Conservation (phyloP, 2,797 vertebrate species). For the Phylloscopus collybita region DNA sequence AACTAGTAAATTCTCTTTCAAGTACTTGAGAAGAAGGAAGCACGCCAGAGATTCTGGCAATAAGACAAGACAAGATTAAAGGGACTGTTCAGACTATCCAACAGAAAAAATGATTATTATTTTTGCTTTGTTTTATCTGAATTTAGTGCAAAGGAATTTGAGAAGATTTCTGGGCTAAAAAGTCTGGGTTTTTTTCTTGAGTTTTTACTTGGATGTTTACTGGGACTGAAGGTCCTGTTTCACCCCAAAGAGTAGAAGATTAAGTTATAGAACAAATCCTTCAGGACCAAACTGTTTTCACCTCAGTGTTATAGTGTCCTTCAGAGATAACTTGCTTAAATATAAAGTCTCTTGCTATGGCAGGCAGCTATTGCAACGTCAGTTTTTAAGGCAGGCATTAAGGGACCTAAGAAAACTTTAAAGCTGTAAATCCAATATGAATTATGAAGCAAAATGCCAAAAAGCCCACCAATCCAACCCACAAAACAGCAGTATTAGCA, state of each 20-base stretch:
- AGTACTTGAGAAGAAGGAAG: not conserved
- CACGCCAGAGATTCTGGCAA: not conserved
- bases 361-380: not conserved
- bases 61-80: constrained; percentile 16
- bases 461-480: not conserved
- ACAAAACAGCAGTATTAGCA: not conserved
- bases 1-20: not conserved
- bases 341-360: not conserved
- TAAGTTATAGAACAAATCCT: not conserved
- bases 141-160: not conserved
- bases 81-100: not conserved
- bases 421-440: not conserved
- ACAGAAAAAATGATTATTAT: not conserved
- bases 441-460: not conserved
- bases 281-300: not conserved
- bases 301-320: not conserved
- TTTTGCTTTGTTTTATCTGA: not conserved
- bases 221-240: not conserved
- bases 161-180: not conserved
- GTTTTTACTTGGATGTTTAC: not conserved
- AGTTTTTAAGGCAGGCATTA: not conserved
- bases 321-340: not conserved
- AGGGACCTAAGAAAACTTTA: not conserved
- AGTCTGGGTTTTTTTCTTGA: not conserved
- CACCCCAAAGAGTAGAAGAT: not conserved